These are phyloP conservation scores for Dioctria rufipes DNA, from an alignment of 2,888 invertebrate genomes.

Conservation along the genomic window DNA sequence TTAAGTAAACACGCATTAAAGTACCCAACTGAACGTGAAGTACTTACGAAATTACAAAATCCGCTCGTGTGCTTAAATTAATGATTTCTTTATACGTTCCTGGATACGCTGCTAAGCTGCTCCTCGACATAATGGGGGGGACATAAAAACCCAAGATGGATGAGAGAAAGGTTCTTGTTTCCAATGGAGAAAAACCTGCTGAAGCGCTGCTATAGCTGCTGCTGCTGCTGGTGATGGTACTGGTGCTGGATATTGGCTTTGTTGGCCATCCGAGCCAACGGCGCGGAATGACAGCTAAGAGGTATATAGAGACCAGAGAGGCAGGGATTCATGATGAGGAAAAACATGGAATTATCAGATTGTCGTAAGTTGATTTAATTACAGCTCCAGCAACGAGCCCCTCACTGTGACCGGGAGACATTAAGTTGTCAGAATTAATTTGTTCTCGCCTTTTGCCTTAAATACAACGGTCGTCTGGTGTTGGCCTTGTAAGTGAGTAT, in stretches of 20 bases:
- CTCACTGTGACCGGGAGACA: constrained; percentile 51
- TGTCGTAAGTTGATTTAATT: constrained; percentile 58
- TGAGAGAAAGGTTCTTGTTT: constrained; percentile 18
- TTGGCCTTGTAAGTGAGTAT: constrained; percentile 6
- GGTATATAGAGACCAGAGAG: neutral
- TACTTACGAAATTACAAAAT: constrained; percentile 31
- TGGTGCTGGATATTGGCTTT: neutral
- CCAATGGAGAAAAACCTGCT: constrained; percentile 29
- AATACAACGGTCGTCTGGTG: constrained; percentile 9
- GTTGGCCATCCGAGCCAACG: neutral
- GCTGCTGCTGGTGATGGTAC: neutral
- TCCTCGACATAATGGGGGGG: neutral
- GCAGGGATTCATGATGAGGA: neutral
- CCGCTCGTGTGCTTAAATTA: constrained; percentile 28
- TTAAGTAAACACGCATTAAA: constrained; percentile 42
- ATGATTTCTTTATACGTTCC: constrained; percentile 38
- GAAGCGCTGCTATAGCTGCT: neutral
- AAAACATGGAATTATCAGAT: constrained; percentile 57
- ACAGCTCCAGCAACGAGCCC: constrained; percentile 41
- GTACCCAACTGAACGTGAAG: constrained; percentile 28
- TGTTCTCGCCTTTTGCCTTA: constrained; percentile 52
- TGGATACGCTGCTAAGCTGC: constrained; percentile 17
- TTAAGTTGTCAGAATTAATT: constrained; percentile 59
- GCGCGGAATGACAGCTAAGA: neutral
- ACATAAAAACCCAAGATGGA: constrained; percentile 22